Conservation (phyloP, 2,888 invertebrate species). For the Deroplatys truncata region DNA sequence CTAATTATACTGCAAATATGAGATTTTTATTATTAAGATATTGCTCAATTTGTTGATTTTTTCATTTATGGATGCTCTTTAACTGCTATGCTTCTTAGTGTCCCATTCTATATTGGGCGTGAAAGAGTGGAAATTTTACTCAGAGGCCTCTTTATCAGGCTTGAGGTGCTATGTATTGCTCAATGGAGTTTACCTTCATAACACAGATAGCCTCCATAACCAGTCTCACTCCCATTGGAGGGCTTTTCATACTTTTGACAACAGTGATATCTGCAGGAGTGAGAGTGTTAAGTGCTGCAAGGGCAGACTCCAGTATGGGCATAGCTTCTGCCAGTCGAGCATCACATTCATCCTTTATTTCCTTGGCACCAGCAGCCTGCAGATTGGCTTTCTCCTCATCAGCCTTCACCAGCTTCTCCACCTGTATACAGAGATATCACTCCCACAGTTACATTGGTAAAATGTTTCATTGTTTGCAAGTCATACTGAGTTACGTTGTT, state of each 20-base stretch:
- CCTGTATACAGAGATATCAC: slow-evolving; percentile 35
- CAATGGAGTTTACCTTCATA: slow-evolving; percentile 55
- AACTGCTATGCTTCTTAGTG: too few species aligned
- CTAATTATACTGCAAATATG: too few species aligned
- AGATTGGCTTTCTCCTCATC: slow-evolving; percentile 74
- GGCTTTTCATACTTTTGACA: slow-evolving; percentile 95
- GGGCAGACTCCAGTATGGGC: slow-evolving; percentile 82
- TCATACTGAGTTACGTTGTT: too few species aligned
- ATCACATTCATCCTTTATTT: slow-evolving; percentile 90
- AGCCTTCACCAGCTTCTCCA: slow-evolving; percentile 72
- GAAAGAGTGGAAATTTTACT: too few species aligned
- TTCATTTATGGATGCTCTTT: too few species aligned
- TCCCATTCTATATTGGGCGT: too few species aligned
- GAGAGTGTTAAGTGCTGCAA: slow-evolving; percentile 83
- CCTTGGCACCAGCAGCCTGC: slow-evolving; percentile 58
- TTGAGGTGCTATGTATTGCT: too few species aligned
- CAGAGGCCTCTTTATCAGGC: too few species aligned
- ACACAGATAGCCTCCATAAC: slow-evolving; percentile 96
- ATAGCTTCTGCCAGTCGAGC: slow-evolving; percentile 86
- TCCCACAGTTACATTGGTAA: background rate
- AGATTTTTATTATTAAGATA: too few species aligned
- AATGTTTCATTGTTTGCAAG: too few species aligned
- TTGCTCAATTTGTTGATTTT: too few species aligned
- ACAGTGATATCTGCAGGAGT: slow-evolving; percentile 87
- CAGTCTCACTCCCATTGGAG: slow-evolving; percentile 82